Percentiles rank a stretch among this genome's conserved stretches.
These are phyloP conservation scores for Perca schrenkii DNA, from an alignment of 2,113 vertebrate species.

Conservation along the genomic window DNA sequence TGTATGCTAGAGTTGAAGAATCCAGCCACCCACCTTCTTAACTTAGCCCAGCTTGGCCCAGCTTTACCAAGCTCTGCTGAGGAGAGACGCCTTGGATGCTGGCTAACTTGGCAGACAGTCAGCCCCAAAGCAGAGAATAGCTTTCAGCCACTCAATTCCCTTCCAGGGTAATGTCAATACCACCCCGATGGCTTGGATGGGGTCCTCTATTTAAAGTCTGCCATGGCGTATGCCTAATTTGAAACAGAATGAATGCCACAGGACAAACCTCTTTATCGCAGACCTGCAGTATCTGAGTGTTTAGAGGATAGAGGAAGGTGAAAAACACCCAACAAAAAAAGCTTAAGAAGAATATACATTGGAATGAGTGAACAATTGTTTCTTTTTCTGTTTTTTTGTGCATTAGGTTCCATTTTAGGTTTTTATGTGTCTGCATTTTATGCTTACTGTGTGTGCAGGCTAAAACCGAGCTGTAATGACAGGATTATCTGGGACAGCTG, in stretches of 20 bases:
- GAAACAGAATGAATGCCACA: conserved; percentile 17
- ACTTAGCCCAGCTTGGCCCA: conserved; percentile 34
- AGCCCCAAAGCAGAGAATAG: conserved; percentile 63
- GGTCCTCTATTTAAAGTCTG: conserved; percentile 10
- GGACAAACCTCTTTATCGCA: conserved; percentile 15
- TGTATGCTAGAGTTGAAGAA: conserved; percentile 26
- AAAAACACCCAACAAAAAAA: conserved; percentile 7
- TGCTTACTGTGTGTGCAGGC: conserved; percentile 31
- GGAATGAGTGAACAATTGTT: conserved; percentile 31
- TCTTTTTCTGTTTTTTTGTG: conserved; percentile 44
- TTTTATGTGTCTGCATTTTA: conserved; percentile 65
- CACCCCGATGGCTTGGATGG: conserved; percentile 48
- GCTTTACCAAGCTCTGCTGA: conserved; percentile 35
- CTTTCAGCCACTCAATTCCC: conserved; percentile 49
- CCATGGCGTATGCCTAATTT: conserved; percentile 18
- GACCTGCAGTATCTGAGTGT: neutral
- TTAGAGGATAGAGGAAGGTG: conserved; percentile 6
- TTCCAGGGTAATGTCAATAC: conserved; percentile 68
- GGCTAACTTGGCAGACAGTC: conserved; percentile 60
- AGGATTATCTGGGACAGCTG: conserved; percentile 43
- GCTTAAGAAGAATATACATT: conserved; percentile 6
- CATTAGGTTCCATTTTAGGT: conserved; percentile 42
- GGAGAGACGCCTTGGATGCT: conserved; percentile 59
- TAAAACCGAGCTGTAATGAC: conserved; percentile 27
- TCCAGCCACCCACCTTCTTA: conserved; percentile 33